phyloP scores from a whole-genome alignment of 2,797 vertebrate genomes.

The Cuculus canorus region DNA sequence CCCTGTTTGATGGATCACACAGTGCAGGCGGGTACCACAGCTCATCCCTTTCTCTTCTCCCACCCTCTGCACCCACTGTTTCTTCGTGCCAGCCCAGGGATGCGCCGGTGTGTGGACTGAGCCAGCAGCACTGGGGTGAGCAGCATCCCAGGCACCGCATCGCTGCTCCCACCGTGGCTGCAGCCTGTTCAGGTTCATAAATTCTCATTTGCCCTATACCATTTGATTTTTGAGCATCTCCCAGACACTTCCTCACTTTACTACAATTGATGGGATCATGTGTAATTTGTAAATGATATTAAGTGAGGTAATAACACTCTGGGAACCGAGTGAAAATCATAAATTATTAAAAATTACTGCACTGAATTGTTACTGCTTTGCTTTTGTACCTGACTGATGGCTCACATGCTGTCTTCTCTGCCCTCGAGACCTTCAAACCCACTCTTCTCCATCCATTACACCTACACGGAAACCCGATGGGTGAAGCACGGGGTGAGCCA shows the following conservation, averaged over 20 bases:
- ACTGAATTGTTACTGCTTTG: constrained; percentile 50
- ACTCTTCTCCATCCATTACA: constrained; percentile 9
- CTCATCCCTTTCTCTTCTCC: background rate
- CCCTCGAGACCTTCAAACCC: constrained; percentile 31
- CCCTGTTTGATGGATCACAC: background rate
- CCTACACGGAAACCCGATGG: background rate
- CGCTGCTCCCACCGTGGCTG: accelerated
- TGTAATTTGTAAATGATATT: constrained; percentile 75
- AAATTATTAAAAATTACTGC: constrained; percentile 69
- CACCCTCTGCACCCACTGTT: accelerated
- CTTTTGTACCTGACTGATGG: constrained; percentile 57
- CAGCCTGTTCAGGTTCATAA: constrained; percentile 13
- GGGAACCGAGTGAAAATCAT: constrained; percentile 58
- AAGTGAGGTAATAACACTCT: constrained; percentile 73
- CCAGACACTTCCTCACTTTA: constrained; percentile 71
- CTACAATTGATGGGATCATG: constrained; percentile 69
- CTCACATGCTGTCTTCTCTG: background rate
- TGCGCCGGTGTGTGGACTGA: accelerated
- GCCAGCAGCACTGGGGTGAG: background rate
- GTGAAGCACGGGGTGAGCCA: background rate
- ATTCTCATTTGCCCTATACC: constrained; percentile 49
- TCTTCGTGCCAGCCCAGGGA: background rate
- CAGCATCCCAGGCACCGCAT: background rate
- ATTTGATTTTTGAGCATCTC: constrained; percentile 57
- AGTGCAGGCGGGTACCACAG: accelerated